phyloP scores from a whole-genome alignment of 1,140 invertebrate species.

The Leptonema lineaticorne region DNA sequence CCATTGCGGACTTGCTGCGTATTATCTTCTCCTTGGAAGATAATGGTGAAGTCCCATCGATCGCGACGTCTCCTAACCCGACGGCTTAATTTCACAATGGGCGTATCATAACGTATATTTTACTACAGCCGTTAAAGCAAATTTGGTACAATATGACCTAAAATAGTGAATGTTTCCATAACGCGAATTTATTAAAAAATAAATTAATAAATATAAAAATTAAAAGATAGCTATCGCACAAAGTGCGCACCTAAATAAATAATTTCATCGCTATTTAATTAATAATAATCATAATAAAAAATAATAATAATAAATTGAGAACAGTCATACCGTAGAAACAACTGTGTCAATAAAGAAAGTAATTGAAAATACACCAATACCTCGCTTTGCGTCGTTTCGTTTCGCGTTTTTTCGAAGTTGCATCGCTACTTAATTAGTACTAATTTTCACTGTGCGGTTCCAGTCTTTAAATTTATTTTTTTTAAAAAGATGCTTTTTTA shows the following conservation, averaged over 20 bases:
- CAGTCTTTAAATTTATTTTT: too few species aligned
- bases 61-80: not conserved
- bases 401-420: too few species aligned
- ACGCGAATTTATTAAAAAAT: slow-evolving; percentile 7
- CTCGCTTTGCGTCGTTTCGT: too few species aligned
- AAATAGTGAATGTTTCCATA: slow-evolving; percentile 6
- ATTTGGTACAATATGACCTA: slow-evolving; percentile 1
- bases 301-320: not conserved
- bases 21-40: not conserved
- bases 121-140: slow-evolving; percentile 1
- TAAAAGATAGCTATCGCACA: slow-evolving; percentile 17
- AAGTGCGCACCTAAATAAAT: slow-evolving; percentile 14
- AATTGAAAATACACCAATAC: not conserved
- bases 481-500: too few species aligned
- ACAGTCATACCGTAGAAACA: too few species aligned
- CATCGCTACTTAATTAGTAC: too few species aligned
- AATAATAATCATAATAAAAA: not conserved
- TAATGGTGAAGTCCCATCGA: not conserved
- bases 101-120: not conserved
- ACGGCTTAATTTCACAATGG: not conserved
- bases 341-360: not conserved
- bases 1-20: not conserved
- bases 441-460: too few species aligned
- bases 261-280: slow-evolving; percentile 7
- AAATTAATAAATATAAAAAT: slow-evolving; percentile 24